Evolutionary conservation across 2,113 vertebrate genomes (phyloP), one percentile per base, ranked within the genome.

Genomic region (Atlantisia rogersi): DNA sequence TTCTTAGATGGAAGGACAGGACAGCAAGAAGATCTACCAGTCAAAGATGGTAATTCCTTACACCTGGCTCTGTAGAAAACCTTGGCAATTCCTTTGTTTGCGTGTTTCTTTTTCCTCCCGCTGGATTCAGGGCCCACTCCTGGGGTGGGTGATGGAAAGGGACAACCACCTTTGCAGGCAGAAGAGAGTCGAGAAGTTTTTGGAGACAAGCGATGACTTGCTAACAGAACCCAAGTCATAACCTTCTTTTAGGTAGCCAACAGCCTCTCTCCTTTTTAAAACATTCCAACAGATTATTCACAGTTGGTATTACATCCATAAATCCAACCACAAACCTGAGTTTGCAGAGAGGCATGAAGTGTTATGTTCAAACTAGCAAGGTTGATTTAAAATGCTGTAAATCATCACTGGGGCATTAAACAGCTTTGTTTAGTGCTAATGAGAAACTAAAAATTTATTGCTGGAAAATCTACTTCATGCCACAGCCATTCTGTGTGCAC

Each of bases 1-100:
- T 99, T 99, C 96, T 97, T 99, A 97, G 99, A 99, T 68, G 99
- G 99, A 82, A 98, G 98, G 63, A 99, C 99, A 21, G 99, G 99
- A 69, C 98, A 97, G 71, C 98, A 99, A 58, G 97, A 99, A 59
- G 98, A 99, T 80, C 98, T 99, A 78, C 98, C 98, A 74, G 94
- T 96, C 92, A 98, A 98, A 97, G 94, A 97, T 77, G 99, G 99
- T 99, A 98, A 92, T 91, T 86, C 67, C 75, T 82, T 44, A 58
- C 0, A 2, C 20, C 26, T 22, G 12, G 39, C n/a, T 50, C 35
- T 39, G n/a, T 18, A 40, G 56, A 69, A 92, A 63, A 83, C 32
- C 40, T 31, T 48, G 29, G 53, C 62, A 31, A 62, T 67, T 44
- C 75, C 67, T 68, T 63, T 32, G 19, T 68, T 63, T 32, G 19